phyloP scores from a whole-genome alignment of 2,797 vertebrate species.

The Molossus molossus region DNA sequence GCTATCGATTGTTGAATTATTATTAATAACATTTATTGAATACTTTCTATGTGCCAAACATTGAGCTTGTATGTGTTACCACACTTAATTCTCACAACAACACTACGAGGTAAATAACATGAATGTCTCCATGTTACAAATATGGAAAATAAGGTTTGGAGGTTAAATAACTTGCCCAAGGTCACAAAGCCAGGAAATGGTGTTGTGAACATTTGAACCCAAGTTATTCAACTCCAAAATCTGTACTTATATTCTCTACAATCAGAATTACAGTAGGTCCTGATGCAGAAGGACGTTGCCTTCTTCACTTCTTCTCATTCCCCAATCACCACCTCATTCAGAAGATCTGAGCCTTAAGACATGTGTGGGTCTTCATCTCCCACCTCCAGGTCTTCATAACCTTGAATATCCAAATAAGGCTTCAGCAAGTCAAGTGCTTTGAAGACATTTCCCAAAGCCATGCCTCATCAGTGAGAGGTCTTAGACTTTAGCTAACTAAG shows the following conservation, averaged over 20 bases:
- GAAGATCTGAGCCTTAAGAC: neutral
- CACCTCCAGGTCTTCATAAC: neutral
- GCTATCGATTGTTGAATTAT: constrained; percentile 18
- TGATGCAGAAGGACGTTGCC: neutral
- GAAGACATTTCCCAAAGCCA: constrained; percentile 35
- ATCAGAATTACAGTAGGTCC: neutral
- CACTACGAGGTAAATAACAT: neutral
- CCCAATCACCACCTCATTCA: neutral
- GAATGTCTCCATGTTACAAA: constrained; percentile 39
- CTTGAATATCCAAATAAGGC: constrained; percentile 25
- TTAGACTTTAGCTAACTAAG: constrained; percentile 1
- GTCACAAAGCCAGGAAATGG: constrained; percentile 29
- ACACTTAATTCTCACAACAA: constrained; percentile 31
- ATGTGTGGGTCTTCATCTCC: neutral
- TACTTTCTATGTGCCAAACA: neutral
- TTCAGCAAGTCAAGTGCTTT: neutral
- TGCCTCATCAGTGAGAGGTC: neutral
- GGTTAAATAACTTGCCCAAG: neutral
- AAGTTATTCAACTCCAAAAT: constrained; percentile 33
- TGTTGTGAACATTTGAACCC: constrained; percentile 24
- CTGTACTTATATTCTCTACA: neutral
- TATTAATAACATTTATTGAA: neutral
- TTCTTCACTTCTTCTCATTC: neutral
- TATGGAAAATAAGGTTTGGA: neutral
- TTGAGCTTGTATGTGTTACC: neutral